Evolutionary conservation across 2,113 vertebrate species (phyloP).

Genomic region (Vicugna pacos): DNA sequence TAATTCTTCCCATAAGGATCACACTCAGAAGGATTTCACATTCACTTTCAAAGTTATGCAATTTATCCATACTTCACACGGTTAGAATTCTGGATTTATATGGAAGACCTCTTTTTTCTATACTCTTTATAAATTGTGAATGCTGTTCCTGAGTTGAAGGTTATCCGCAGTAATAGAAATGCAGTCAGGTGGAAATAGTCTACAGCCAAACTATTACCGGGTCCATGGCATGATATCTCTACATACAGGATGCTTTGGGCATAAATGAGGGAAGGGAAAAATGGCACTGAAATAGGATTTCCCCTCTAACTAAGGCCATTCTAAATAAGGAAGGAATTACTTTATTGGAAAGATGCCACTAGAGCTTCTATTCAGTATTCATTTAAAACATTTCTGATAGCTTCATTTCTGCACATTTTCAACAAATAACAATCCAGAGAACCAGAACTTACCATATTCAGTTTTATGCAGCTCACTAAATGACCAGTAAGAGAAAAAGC

Average conservation of each 20-base stretch:
- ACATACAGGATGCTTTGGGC: conserved; percentile 53
- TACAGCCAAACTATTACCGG: conserved; percentile 48
- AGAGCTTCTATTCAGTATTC: conserved; percentile 70
- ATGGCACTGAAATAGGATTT: conserved; percentile 56
- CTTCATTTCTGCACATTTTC: conserved; percentile 71
- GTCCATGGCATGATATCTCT: neutral
- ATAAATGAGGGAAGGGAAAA: conserved; percentile 59
- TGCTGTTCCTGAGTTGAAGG: conserved; percentile 59
- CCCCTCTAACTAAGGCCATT: conserved; percentile 43
- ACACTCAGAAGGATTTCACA: conserved; percentile 27
- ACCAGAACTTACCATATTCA: conserved; percentile 36
- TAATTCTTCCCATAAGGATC: conserved; percentile 39
- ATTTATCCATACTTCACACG: conserved; percentile 25
- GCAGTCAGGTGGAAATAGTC: conserved; percentile 69
- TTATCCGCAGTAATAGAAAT: conserved; percentile 73
- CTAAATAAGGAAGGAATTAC: conserved; percentile 64
- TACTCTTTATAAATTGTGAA: conserved; percentile 61
- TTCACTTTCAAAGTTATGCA: conserved; percentile 17
- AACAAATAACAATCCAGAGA: conserved; percentile 62
- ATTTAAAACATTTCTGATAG: conserved; percentile 66
- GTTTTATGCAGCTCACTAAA: conserved; percentile 65
- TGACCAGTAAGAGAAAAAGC: conserved; percentile 56
- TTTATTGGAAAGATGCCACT: conserved; percentile 66
- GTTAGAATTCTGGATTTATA: conserved; percentile 50
- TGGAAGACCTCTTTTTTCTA: conserved; percentile 42